Base-by-base conservation (phyloP, 2,797 vertebrate species). In the Clarias laeviceps region DNA sequence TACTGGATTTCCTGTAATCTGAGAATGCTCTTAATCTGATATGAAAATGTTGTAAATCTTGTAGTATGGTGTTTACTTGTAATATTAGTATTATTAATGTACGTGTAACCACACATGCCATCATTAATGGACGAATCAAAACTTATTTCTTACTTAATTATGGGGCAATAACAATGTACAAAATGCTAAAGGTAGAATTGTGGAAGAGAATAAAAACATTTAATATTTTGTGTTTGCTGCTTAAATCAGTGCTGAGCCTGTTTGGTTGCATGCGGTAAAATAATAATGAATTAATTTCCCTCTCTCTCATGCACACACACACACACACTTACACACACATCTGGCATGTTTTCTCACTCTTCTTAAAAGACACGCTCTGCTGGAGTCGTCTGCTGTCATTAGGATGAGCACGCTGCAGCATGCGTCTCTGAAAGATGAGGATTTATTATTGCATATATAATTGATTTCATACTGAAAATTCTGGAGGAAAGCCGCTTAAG, bases 371-470 rank as follows among this genome's bases (percentile, higher is more conserved):
- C 56, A 83, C n/a, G 78, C 68, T 81, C 82, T 83, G 37, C 69
- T 82, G 68, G 79, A 88, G 82, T 85, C 84, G 82, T 85, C 83
- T 77, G 57, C 65, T 78, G 68, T 62, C 56, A 82, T 90, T 90
- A 88, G 86, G 76, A 76, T 73, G 59, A 74, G 68, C 59, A 76
- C 69, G 78, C 80, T 87, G 86, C 85, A 86, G 86, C 86, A 86
- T 84, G 81, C 87, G 83, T 88, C 87, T 74, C 82, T 84, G 87
- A 90, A 87, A 86, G 70, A 85, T 88, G 61, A 83, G 86, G 88
- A 91, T 91, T 91, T 90, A 89, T 90, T 88, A 90, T 87, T 88
- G 88, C 85, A 82, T 70, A 80, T 89, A 87, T 94, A 92, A 93
- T 93, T 92, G 91, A 91, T 91, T 90, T 89, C 87, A 88, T 90